Percentiles rank a stretch among this genome's conserved stretches.
Evolutionary conservation across 2,797 vertebrate species (phyloP).

Genomic region (Helarctos malayanus): DNA sequence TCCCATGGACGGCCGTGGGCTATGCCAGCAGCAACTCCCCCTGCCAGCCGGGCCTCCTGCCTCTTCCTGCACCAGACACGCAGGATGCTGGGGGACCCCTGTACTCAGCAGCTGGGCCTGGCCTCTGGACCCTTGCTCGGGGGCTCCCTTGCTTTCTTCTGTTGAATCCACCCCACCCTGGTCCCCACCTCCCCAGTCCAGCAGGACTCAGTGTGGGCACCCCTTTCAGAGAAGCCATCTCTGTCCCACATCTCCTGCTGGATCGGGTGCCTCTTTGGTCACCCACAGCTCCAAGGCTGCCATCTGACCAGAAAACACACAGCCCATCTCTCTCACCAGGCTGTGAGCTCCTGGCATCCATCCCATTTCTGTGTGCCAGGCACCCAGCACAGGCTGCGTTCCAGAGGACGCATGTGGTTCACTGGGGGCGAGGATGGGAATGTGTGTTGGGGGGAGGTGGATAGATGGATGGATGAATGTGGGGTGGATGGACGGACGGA

Average conservation of each 20-base stretch:
- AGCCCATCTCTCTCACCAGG: no score
- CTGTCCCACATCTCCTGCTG: neutral
- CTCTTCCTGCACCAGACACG: neutral
- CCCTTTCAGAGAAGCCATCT: neutral
- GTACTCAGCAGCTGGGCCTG: neutral
- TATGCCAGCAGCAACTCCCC: neutral
- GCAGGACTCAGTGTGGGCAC: neutral
- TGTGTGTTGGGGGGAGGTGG: no score
- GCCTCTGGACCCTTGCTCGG: neutral
- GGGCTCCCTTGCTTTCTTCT: neutral
- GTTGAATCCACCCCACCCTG: neutral
- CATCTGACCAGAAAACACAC: neutral
- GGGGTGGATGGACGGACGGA: neutral
- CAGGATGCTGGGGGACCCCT: neutral
- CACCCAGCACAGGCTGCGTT: neutral
- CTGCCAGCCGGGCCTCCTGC: neutral
- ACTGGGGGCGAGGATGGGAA: no score
- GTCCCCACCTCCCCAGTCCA: neutral
- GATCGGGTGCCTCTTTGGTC: neutral
- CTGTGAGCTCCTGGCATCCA: neutral
- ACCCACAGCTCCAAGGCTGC: rapidly evolving
- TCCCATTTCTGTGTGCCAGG: neutral
- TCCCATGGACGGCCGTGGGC: rapidly evolving
- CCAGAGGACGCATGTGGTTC: neutral
- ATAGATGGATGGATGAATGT: no score